Evolutionary conservation across 2,797 vertebrate genomes (phyloP).

Genomic region (Glossophaga mutica): DNA sequence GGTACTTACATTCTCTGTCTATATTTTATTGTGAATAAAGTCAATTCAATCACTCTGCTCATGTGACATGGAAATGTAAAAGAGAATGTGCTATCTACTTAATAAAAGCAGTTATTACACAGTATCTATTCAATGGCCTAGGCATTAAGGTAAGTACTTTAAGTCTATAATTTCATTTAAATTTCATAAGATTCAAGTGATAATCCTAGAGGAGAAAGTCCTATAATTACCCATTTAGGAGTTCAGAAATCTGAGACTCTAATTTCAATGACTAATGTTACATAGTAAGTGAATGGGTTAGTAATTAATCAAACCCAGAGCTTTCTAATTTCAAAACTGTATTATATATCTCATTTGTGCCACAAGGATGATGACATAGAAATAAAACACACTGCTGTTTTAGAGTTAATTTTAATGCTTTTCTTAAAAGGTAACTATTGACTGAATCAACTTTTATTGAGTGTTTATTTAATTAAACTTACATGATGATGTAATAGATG

Average conservation of each 20-base stretch:
- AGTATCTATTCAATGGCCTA: not conserved
- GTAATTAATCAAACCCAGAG: not conserved
- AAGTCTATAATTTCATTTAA: not conserved
- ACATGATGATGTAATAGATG: not conserved
- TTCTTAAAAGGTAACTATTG: not conserved
- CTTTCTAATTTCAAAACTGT: not conserved
- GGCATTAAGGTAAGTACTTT: not conserved
- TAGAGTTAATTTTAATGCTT: not conserved
- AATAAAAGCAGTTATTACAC: not conserved
- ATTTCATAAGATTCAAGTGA: not conserved
- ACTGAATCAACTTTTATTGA: not conserved
- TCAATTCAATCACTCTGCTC: not conserved
- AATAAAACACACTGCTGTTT: not conserved
- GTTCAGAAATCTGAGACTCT: not conserved
- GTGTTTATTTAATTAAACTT: not conserved
- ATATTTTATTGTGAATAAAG: not conserved
- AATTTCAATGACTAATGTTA: slow-evolving; percentile 2
- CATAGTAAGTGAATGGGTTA: not conserved
- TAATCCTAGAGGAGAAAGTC: not conserved
- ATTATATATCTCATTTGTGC: not conserved
- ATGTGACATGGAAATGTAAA: not conserved
- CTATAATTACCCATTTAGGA: not conserved
- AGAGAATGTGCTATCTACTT: not conserved
- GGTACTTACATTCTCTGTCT: not conserved
- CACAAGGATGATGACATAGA: not conserved